Evolutionary conservation across 2,113 vertebrate species (phyloP), one percentile per base, ranked within the genome.

Genomic region (Takifugu bimaculatus): DNA sequence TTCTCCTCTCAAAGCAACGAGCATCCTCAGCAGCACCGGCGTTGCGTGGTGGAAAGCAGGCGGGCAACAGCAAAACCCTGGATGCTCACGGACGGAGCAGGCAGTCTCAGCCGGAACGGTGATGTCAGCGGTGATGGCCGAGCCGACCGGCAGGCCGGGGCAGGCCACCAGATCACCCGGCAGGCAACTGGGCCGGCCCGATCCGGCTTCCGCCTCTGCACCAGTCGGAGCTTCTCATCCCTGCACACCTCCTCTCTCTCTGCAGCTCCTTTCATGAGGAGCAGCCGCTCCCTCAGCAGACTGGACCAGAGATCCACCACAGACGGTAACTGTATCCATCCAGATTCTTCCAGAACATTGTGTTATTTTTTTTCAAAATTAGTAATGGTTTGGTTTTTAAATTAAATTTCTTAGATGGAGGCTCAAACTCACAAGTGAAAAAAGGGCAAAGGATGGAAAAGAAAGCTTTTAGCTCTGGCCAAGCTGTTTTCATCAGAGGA

Each of bases 181-280:
- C 26, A 39, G 45, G 26, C 58, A 6, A 55, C 73, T 59, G 58
- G 44, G 1, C 25, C 63, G 4, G 5, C 65, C 12, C 60, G 53
- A 68, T 28, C 73, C 4, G 53, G 62, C 56, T 13, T 66, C 26
- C 74, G 66, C 47, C 82, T 86, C 66, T 54, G 78, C 51, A 83
- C 77, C 73, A 87, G 85, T 54, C 80, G 65, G 9, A 87, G 86
- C 69, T 82, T 84, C 25, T 84, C 86, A 0, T 85, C 83, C 57
- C 82, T 87, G 44, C 57, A 78, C 72, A 68, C 68, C 45, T 48
- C 71, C 50, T 77, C 80, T 45, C 56, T 83, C 32, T 42, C 60
- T 20, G 60, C 67, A 6, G 64, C 74, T 20, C 72, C 76, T 0
- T 83, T 79, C 68, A 77, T 76, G 55, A 83, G 81, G 35, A 81